Base-by-base conservation (phyloP, 2,113 vertebrate genomes). In the Nothoprocta pentlandii region DNA sequence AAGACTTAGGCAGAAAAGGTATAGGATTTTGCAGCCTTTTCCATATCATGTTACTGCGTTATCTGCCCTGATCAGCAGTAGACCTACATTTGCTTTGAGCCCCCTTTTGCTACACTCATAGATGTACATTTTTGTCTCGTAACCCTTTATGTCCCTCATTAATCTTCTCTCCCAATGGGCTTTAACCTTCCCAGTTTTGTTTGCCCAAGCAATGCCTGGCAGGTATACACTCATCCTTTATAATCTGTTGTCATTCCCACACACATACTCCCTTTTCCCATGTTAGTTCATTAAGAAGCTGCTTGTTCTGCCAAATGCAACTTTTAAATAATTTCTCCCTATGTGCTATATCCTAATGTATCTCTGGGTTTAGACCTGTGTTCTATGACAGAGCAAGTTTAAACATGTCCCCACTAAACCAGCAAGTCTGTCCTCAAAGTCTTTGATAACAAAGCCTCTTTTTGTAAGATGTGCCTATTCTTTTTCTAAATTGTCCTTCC, bases 111-210 rank as follows among this genome's bases (percentile, higher is more conserved):
- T 92, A 32, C 19, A 68, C n/a, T 75, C 1, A 0, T 61, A 66
- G 12, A 68, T 62, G 7, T 16, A 42, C 81, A 77, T 54, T 75
- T 81, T 17, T 16, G 79, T 91, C 53, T 85, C 47, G 10, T 87
- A 71, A 87, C 42, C 12, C 19, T 73, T 85, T 71, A 87, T 78
- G n/a, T 79, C 32, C 32, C 5, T 28, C 23, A 30, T 76, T 91
- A 78, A 90, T 91, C 93, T 91, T 89, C 78, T 42, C 34, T 92
- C 23, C 53, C 61, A 42, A 34, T 82, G 78, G 28, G 16, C 75
- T 92, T 94, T 94, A 44, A 85, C 58, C 62, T 92, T 89, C 78
- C 78, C 76, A 64, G 47, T 92, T 92, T 91, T 92, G 84, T 92
- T 92, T 82, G 87, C 34, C 70, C 44, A 53, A 82, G 68, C 78